These are phyloP conservation scores for Polydrusus cervinus DNA, from an alignment of 2,888 invertebrate genomes.

Conservation along the genomic window DNA sequence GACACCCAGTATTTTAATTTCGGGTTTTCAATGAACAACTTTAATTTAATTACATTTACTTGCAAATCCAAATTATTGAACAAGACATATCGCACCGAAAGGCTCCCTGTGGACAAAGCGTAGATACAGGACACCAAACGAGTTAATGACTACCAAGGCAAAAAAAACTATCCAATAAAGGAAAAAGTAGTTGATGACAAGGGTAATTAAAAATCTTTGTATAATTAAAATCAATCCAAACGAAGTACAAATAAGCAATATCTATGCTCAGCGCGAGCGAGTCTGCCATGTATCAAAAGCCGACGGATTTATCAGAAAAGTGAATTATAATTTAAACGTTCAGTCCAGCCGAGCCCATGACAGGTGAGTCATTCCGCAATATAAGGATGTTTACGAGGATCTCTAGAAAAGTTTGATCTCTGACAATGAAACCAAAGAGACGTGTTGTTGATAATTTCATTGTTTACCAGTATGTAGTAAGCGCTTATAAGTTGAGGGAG, in stretches of 20 bases:
- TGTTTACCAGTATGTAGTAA: too few species aligned
- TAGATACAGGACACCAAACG: slow-evolving; percentile 54
- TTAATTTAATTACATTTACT: slow-evolving; percentile 4
- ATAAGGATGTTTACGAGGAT: neutral
- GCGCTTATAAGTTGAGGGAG: too few species aligned
- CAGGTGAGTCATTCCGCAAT: slow-evolving; percentile 24
- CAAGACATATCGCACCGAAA: slow-evolving; percentile 4
- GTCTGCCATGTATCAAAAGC: slow-evolving; percentile 67
- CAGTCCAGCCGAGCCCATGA: slow-evolving; percentile 45
- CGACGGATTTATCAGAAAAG: slow-evolving; percentile 67
- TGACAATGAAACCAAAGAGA: neutral
- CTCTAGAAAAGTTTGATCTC: neutral
- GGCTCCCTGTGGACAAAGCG: slow-evolving; percentile 12
- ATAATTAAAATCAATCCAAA: slow-evolving; percentile 70
- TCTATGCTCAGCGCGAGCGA: slow-evolving; percentile 67
- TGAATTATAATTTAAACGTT: slow-evolving; percentile 68
- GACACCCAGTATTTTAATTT: neutral
- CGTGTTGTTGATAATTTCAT: neutral
- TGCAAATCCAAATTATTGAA: slow-evolving; percentile 3
- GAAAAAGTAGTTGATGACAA: slow-evolving; percentile 65
- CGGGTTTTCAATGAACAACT: neutral
- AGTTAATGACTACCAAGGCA: slow-evolving; percentile 56
- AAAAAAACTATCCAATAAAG: slow-evolving; percentile 58
- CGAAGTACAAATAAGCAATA: slow-evolving; percentile 69
- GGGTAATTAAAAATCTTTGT: slow-evolving; percentile 71